Evolutionary conservation across 2,797 vertebrate genomes (phyloP), one percentile per base, ranked within the genome.

Genomic region (Coilia nasus): DNA sequence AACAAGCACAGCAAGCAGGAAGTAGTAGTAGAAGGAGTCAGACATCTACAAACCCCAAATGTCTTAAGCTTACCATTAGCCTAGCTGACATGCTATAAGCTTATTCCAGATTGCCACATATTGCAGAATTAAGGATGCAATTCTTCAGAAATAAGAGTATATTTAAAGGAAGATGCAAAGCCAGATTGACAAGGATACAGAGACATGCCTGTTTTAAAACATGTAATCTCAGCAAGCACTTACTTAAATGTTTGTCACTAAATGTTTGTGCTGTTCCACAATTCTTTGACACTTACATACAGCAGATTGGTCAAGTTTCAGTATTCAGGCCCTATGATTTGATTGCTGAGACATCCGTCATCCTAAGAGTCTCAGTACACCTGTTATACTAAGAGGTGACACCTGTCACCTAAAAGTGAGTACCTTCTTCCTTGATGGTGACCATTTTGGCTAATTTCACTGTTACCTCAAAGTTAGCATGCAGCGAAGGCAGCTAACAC

Each of bases 141-240:
- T 19, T 14, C 28, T 41, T 17, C 28, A 75, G 31, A 17, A 35
- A 75, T 75, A 75, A 15, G 15, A 19, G 28, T 0, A 17, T 15
- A 17, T 75, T 17, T 41, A 7, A 75, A 75, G 67, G 28, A 7
- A 75, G 67, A 75, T 75, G 67, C 67, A 35, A 19, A 35, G 67
- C 67, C 17, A 35, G 67, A 75, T 15, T 75, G 31, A 35, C 31
- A 35, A 31, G 28, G 67, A 41, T 75, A 75, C 67, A 35, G 31
- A 64, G 14, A 19, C 12, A 75, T 41, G 25, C 31, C 31, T 41
- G 31, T 19, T 75, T 75, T 2, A 35, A 41, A 31, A 41, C 15
- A 41, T 75, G 62, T 75, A 15, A 75, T 75, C 31, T 75, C 67
- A 75, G 71, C 35, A 78, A 41, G 67, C 67, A 75, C 35, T 75